Evolutionary conservation across 2,113 vertebrate genomes (phyloP), one percentile per base, ranked within the genome.

Genomic region (Narcine bancroftii): DNA sequence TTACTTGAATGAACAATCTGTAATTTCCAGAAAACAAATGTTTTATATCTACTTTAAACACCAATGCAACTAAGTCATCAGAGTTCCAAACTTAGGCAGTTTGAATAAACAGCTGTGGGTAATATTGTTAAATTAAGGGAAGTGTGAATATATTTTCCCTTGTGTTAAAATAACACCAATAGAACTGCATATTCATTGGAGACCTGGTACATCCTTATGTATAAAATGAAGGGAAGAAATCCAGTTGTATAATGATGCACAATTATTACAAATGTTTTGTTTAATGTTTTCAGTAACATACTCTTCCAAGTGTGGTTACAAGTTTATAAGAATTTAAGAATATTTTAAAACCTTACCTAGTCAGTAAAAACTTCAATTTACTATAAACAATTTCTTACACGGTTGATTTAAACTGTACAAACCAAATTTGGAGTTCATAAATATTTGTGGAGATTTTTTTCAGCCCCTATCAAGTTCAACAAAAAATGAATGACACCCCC

Each of bases 31-130:
- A 60, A 87, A 39, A 75, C 72, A 39, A 36, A 60, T 36, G n/a
- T 87, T 87, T 87, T 24, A 87, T 60, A 39, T 36, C 53, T 63
- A 87, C 36, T 60, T 21, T 87, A 87, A 60, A 60, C 60, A 87
- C 60, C 53, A 87, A 42, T 7, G n/a, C 81, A 85, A 3, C 66
- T n/a, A 85, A 56, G 56, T 33, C 11, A 79, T 79, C 26, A 79
- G 19, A 75, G 72, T 39, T 75, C 17, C 36, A 75, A 39, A 75
- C 26, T 85, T 85, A 13, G 2, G 17, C 53, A 87, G 33, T 19
- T 87, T 36, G 15, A 36, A 7, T 15, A 39, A 60, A 63, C 1
- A 42, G 33, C 56, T 87, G 33, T 60, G 53, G 53, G 33, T 6
- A 87, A 56, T 21, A 50, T 56, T 24, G 42, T 47, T 85, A 6